phyloP scores from a whole-genome alignment of 2,113 vertebrate species.

The Pituophis catenifer region DNA sequence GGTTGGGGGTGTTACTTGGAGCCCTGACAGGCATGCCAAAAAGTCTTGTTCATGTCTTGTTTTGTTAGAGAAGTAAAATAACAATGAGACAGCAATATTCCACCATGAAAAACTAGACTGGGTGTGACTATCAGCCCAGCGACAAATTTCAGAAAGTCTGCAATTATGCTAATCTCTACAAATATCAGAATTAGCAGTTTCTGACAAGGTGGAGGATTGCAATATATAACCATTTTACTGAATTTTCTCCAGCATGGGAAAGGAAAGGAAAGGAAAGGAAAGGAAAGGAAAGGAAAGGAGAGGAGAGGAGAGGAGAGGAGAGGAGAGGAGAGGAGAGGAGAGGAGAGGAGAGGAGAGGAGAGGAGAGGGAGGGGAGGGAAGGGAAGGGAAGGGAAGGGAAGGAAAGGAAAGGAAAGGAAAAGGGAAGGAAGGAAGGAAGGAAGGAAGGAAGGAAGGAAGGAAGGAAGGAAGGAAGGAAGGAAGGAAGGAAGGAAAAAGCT shows the following conservation, averaged over 20 bases:
- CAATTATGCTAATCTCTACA: neutral
- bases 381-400: neutral
- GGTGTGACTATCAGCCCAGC: neutral
- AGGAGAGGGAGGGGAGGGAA: neutral
- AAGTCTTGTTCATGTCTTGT: no score
- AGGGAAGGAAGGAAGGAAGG: neutral
- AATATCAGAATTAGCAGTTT: neutral
- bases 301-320: no score
- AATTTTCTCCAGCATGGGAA: neutral
- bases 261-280: neutral
- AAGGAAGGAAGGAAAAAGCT: neutral
- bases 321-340: neutral
- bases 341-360: fast-evolving
- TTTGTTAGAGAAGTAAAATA: neutral
- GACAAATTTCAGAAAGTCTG: neutral
- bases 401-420: no score
- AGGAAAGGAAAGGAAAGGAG: no score
- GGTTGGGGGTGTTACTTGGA: no score
- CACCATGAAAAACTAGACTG: neutral
- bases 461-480: neutral
- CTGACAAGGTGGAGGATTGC: neutral
- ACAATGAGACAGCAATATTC: neutral
- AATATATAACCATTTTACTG: neutral
- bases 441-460: neutral
- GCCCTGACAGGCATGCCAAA: neutral